Percentiles rank a stretch among this genome's conserved stretches.
phyloP scores from a whole-genome alignment of 1,140 invertebrate genomes.

The Drosophila azteca region DNA sequence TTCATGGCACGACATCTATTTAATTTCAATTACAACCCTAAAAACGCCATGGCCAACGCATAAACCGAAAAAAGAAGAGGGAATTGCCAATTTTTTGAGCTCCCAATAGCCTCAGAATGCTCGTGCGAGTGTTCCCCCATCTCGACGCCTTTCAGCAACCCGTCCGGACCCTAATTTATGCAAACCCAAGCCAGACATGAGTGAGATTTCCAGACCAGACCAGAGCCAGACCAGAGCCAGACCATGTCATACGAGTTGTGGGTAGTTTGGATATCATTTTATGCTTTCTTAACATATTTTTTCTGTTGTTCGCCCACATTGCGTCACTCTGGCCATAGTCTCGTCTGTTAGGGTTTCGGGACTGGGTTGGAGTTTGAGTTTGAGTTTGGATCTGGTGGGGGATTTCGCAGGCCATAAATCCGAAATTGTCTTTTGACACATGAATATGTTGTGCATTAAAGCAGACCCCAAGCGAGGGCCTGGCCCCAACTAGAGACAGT shows the following conservation, averaged over 20 bases:
- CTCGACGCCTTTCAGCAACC: constrained; percentile 24
- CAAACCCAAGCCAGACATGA: constrained; percentile 65
- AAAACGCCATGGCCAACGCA: constrained; percentile 72
- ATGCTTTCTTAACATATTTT: constrained; percentile 82
- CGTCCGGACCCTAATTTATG: constrained; percentile 70
- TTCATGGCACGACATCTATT: constrained; percentile 81
- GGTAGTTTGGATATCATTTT: constrained; percentile 76
- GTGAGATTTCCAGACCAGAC: constrained; percentile 57
- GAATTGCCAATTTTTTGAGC: constrained; percentile 55
- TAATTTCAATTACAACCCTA: constrained; percentile 81
- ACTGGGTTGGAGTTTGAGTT: constrained; percentile 6
- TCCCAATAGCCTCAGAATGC: constrained; percentile 54
- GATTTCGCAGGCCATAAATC: constrained; percentile 80
- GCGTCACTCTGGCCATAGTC: constrained; percentile 46
- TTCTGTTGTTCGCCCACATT: constrained; percentile 58
- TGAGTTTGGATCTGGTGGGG: constrained; percentile 23
- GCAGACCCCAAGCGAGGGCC: constrained; percentile 17
- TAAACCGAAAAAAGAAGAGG: constrained; percentile 48
- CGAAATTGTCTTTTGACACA: constrained; percentile 83
- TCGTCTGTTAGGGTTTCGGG: too few species aligned
- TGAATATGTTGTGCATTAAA: constrained; percentile 83
- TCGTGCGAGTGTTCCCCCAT: constrained; percentile 10
- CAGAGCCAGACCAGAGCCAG: constrained; percentile 20
- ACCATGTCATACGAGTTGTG: constrained; percentile 15
- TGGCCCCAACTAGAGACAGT: constrained; percentile 16